phyloP scores from a whole-genome alignment of 2,888 invertebrate genomes.

The Drosophila meridiana region DNA sequence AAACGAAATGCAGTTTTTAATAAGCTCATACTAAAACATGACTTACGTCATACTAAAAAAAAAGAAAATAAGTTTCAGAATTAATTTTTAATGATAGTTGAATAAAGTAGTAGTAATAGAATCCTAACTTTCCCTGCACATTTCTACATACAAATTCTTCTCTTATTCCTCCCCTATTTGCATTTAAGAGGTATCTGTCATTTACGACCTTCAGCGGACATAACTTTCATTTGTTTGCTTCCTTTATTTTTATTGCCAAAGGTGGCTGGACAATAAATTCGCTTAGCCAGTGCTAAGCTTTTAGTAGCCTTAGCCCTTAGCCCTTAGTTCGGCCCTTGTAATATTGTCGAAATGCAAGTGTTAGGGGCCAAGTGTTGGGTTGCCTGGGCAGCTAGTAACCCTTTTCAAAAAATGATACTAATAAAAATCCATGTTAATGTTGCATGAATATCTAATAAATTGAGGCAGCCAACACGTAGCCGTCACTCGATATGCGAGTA shows the following conservation, averaged over 20 bases:
- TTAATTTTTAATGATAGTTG: no score
- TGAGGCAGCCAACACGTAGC: conserved; percentile 74
- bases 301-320: conserved; percentile 34
- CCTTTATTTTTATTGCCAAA: conserved; percentile 40
- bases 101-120: background rate
- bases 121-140: background rate
- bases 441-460: conserved; percentile 80
- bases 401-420: conserved; percentile 81
- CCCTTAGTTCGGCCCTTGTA: conserved; percentile 19
- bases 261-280: conserved; percentile 64
- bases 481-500: conserved; percentile 29
- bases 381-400: conserved; percentile 47
- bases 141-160: background rate
- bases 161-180: background rate
- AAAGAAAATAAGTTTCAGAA: no score
- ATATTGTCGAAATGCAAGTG: conserved; percentile 34
- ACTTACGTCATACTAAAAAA: no score
- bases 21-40: no score
- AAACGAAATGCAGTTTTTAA: no score
- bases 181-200: background rate
- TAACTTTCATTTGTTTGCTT: conserved; percentile 1
- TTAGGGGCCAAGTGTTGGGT: conserved; percentile 11
- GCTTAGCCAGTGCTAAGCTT: conserved; percentile 65
- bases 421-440: conserved; percentile 81
- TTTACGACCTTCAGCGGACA: background rate